Base-by-base conservation (phyloP, 92 coral and sea anemone species). In the Meandrina meandrites region DNA sequence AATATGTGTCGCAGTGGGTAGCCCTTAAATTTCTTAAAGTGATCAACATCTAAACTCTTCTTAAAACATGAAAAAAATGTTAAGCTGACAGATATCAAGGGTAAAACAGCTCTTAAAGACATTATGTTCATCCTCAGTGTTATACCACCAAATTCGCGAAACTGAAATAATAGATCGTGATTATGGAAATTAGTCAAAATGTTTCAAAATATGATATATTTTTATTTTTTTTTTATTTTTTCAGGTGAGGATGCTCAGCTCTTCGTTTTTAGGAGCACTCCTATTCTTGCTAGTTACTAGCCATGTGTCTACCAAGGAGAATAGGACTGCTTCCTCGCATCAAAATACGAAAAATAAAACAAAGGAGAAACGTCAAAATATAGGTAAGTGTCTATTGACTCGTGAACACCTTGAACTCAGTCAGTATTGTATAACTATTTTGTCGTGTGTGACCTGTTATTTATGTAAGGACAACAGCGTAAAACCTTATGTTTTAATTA, bases 321-420 rank as follows among this genome's bases (percentile, higher is more conserved):
- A 77, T 58, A 66, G 30, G 47, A 80, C 57, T 11, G 37, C 19
- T 32, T 37, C 76, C 35, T 81, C 81, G 53, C 13, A 22, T 21
- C 53, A 69, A 48, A 54, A n/a, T 28, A 71, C 19, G 32, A 79
- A 80, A 87, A 82, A 87, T 87, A 45, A 14, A 70, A 67, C 90
- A 13, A 51, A 64, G 32, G 79, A 80, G 40, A 92, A 92, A 36
- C 89, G 94, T 57, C 94, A 92, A 83, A 81, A 85, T 34, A 92
- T 92, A 81, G 92, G 94, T 82, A 77, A 79, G 92, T 86, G 18
- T 10, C 2, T 28, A 66, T 66, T 28, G 34, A 66, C 71, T 66
- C n/a, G 35, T 30, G 34, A n/a, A 10, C 6, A 35, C 71, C 70
- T 60, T n/a, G 70, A n/a, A 28, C 17, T 64, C 70, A 27, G 12